phyloP scores from a whole-genome alignment of 2,113 vertebrate species.

The Rhagologus leucostigma region DNA sequence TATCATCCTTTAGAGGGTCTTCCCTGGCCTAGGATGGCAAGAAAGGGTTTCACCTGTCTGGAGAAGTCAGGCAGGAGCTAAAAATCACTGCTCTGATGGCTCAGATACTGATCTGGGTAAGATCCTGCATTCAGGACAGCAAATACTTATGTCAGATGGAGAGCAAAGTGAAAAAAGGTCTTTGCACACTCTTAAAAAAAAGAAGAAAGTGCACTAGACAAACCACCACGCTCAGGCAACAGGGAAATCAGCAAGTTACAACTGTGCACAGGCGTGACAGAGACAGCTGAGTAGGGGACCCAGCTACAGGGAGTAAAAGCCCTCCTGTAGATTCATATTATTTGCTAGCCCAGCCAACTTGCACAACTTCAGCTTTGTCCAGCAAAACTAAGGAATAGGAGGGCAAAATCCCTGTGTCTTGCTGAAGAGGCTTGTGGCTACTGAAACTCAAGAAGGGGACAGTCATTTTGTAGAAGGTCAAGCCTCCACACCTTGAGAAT shows the following conservation, averaged over 20 bases:
- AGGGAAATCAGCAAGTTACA: not conserved
- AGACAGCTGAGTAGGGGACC: not conserved
- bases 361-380: not conserved
- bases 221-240: not conserved
- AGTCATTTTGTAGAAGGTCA: not conserved
- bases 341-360: not conserved
- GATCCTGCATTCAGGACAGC: not conserved
- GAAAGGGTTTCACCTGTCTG: not conserved
- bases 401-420: not conserved
- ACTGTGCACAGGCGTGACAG: not conserved
- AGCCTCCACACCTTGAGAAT: not conserved
- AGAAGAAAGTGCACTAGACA: not conserved
- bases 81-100: not conserved
- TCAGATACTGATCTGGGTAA: not conserved
- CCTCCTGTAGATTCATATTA: not conserved
- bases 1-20: not conserved
- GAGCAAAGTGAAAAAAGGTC: not conserved
- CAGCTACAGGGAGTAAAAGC: not conserved
- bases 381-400: not conserved
- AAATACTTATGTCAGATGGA: rapidly evolving
- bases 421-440: not conserved
- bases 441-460: not conserved
- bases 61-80: not conserved
- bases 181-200: not conserved
- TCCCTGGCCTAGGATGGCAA: not conserved